Conservation (phyloP, 2,113 vertebrate genomes). For the Rutilus rutilus region DNA sequence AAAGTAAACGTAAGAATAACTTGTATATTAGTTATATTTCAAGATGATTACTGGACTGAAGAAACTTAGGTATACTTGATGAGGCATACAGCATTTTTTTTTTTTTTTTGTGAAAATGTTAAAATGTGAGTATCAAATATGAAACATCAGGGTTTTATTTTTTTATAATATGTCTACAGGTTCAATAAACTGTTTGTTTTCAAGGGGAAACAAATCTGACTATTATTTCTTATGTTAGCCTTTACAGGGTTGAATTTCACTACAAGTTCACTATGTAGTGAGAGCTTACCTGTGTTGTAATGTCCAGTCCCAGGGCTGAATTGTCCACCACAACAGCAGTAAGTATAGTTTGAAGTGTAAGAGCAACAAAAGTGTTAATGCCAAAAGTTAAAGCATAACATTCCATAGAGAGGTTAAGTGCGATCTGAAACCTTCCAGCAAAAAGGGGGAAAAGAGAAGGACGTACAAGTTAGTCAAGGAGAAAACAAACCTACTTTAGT, state of each 20-base stretch:
- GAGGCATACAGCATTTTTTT: too few relatives aligned
- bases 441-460: not conserved
- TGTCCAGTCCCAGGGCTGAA: constrained; percentile 69
- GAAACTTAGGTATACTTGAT: too few relatives aligned
- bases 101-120: too few relatives aligned
- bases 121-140: too few relatives aligned
- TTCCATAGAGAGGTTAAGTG: constrained; percentile 72
- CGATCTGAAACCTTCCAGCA: constrained; percentile 74
- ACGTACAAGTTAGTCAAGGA: not conserved
- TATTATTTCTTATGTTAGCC: too few relatives aligned
- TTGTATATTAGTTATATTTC: too few relatives aligned
- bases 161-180: not conserved
- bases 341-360: constrained; percentile 72
- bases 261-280: not conserved
- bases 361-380: constrained; percentile 74
- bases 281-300: constrained; percentile 70
- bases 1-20: too few relatives aligned
- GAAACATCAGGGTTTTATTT: not conserved
- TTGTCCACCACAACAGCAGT: constrained; percentile 71
- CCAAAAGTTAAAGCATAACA: constrained; percentile 77
- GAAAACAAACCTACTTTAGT: not conserved
- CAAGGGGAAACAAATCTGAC: too few relatives aligned
- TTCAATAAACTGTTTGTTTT: not conserved
- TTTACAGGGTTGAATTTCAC: not conserved
- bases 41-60: too few relatives aligned